Conservation (phyloP, 2,797 vertebrate species). For the Basileuterus tristriatus region DNA sequence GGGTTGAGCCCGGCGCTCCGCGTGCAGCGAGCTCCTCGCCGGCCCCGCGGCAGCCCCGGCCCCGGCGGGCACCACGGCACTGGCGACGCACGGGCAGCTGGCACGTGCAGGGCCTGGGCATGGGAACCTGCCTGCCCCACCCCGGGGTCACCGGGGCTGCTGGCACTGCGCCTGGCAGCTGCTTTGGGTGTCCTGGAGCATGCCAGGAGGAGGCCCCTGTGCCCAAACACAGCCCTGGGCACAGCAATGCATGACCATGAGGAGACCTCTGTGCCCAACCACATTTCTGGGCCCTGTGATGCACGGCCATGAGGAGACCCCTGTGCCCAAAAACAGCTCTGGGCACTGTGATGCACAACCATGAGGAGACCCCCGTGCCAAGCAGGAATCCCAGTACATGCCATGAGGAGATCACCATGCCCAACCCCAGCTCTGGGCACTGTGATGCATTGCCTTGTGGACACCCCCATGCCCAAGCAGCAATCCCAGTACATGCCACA, state of each 20-base stretch:
- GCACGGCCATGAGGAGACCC: no score
- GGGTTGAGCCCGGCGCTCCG: neutral
- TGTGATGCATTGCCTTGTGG: no score
- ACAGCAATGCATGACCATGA: fast-evolving
- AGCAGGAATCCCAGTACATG: fast-evolving
- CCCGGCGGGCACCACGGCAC: fast-evolving
- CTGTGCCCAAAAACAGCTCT: fast-evolving
- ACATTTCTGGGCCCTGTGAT: no score
- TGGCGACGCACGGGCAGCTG: fast-evolving
- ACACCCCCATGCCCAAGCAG: fast-evolving
- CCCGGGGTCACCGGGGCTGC: neutral
- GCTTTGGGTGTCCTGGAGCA: neutral
- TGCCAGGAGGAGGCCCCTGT: fast-evolving
- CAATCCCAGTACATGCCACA: fast-evolving
- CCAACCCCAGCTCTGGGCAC: no score
- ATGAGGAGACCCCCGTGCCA: fast-evolving
- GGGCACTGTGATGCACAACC: no score
- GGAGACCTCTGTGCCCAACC: no score
- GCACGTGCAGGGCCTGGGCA: neutral
- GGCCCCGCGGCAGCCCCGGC: neutral
- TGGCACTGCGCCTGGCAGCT: fast-evolving
- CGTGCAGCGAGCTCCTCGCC: neutral
- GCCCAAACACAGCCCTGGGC: no score
- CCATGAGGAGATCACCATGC: fast-evolving
- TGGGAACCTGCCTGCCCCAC: fast-evolving